Conservation (phyloP, 1,140 invertebrate species). For the Lepidurus arcticus region DNA sequence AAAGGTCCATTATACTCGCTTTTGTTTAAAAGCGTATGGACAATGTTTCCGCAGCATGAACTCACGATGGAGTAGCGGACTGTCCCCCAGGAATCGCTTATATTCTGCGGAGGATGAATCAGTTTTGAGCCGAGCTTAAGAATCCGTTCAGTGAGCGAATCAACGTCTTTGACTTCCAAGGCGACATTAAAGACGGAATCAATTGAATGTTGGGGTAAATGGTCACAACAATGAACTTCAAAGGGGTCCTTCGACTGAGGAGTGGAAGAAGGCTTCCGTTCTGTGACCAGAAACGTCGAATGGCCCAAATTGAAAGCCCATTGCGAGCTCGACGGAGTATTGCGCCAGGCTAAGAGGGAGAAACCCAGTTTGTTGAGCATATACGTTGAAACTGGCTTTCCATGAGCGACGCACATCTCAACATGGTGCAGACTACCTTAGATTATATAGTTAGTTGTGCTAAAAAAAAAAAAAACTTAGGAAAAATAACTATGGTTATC, state of each 20-base stretch:
- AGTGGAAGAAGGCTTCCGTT: slow-evolving; percentile 35
- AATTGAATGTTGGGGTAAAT: slow-evolving; percentile 34
- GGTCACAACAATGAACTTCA: slow-evolving; percentile 3
- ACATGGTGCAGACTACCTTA: slow-evolving; percentile 46
- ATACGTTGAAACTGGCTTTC: slow-evolving; percentile 37
- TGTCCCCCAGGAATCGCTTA: slow-evolving; percentile 42
- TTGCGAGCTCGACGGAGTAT: slow-evolving; percentile 41
- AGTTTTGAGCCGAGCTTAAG: slow-evolving; percentile 39
- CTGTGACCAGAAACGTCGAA: slow-evolving; percentile 45
- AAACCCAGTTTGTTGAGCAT: slow-evolving; percentile 45
- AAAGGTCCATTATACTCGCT: slow-evolving; percentile 45
- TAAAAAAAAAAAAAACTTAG: no score
- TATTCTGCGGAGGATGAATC: slow-evolving; percentile 39
- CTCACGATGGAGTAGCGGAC: slow-evolving; percentile 46
- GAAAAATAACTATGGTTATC: no score
- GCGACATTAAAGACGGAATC: slow-evolving; percentile 51
- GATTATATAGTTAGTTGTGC: background rate
- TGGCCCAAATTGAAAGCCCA: slow-evolving; percentile 44
- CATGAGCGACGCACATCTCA: slow-evolving; percentile 46
- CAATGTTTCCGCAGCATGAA: slow-evolving; percentile 50
- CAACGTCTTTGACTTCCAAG: slow-evolving; percentile 47
- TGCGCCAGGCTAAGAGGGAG: slow-evolving; percentile 40
- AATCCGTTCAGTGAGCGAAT: slow-evolving; percentile 40
- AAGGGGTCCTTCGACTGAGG: background rate
- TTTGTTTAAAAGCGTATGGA: slow-evolving; percentile 49